A percentile compares a stretch with the other conserved stretches of the same genome.
Conservation (phyloP, 2,113 vertebrate species). For the Sakesphorus luctuosus region DNA sequence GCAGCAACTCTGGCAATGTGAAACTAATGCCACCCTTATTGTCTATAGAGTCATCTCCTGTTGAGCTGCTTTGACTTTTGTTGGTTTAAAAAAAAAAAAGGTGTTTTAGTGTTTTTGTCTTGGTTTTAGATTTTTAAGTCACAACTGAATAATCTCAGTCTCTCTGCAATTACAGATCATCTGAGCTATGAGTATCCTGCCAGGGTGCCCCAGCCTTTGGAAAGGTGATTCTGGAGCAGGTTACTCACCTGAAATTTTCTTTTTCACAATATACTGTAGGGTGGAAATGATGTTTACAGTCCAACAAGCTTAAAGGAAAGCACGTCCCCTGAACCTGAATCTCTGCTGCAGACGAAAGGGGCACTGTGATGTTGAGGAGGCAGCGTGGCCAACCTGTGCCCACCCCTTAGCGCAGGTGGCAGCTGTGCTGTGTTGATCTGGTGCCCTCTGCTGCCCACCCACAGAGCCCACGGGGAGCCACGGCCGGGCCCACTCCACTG, state of each 20-base stretch:
- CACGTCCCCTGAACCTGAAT: fast-evolving
- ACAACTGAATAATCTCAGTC: neutral
- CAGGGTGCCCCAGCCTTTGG: neutral
- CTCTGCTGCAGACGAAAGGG: neutral
- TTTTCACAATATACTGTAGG: neutral
- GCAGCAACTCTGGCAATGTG: neutral
- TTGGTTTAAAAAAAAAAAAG: neutral
- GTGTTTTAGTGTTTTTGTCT: neutral
- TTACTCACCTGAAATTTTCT: neutral
- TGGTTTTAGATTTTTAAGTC: neutral
- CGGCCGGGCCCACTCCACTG: fast-evolving
- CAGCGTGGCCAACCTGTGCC: neutral
- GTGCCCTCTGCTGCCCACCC: slow-evolving; percentile 65
- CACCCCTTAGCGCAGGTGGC: neutral
- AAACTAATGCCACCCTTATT: neutral
- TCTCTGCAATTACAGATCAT: neutral
- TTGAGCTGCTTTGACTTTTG: neutral
- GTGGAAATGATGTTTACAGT: neutral
- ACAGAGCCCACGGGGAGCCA: neutral
- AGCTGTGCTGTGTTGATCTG: neutral
- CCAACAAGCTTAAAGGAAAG: neutral
- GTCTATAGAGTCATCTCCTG: neutral
- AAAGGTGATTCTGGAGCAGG: neutral
- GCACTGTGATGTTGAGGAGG: fast-evolving
- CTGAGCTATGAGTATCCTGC: fast-evolving